Conservation (phyloP, 2,797 vertebrate species). For the Cyclura pinguis region DNA sequence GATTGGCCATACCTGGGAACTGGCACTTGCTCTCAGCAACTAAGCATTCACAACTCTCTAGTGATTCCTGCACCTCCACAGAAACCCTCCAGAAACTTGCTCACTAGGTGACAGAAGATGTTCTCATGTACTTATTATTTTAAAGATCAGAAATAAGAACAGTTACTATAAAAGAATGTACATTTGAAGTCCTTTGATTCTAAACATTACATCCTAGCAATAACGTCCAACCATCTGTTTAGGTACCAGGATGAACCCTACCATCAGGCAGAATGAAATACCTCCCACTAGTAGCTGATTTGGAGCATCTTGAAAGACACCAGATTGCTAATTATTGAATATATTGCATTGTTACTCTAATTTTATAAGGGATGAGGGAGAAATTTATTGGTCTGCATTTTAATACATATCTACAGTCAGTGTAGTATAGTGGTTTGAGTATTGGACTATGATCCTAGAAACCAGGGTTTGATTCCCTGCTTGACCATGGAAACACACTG, state of each 20-base stretch:
- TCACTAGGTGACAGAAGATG: too few relatives aligned
- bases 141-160: background rate
- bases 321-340: background rate
- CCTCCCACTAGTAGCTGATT: background rate
- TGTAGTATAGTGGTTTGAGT: too few relatives aligned
- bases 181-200: background rate
- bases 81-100: background rate
- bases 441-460: too few relatives aligned
- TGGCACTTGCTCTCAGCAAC: background rate
- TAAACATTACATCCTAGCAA: background rate
- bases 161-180: background rate
- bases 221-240: background rate
- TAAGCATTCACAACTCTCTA: background rate
- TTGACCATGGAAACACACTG: too few relatives aligned
- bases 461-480: too few relatives aligned
- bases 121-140: too few relatives aligned
- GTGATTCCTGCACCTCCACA: background rate
- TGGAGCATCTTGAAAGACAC: background rate
- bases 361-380: background rate
- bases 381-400: background rate
- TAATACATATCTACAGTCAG: background rate
- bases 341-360: background rate
- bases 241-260: background rate
- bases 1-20: background rate
- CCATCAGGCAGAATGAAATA: too few relatives aligned